These are phyloP conservation scores for Onchidella celtica DNA, from an alignment of 2,888 invertebrate species.

Conservation along the genomic window DNA sequence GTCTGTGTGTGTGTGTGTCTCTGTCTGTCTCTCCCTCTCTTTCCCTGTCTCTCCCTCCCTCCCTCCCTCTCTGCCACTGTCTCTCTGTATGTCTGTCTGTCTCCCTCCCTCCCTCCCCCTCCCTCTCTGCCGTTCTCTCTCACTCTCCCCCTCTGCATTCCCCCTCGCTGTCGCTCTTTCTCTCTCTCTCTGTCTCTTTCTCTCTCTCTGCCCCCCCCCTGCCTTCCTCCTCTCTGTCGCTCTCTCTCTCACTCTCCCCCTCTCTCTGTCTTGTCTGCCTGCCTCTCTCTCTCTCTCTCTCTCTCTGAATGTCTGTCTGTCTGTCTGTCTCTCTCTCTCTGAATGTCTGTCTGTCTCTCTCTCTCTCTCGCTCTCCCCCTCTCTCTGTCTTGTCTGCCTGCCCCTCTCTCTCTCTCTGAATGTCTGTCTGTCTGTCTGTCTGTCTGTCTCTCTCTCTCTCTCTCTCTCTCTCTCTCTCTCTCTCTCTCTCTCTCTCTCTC, in stretches of 20 bases:
- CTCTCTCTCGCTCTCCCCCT: too few species aligned
- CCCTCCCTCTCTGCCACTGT: not conserved
- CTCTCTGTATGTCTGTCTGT: not conserved
- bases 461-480: too few species aligned
- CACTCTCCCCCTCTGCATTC: not conserved
- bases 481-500: too few species aligned
- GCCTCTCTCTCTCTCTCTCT: too few species aligned
- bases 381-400: too few species aligned
- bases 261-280: not conserved
- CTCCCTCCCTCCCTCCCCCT: not conserved
- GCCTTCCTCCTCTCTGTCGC: not conserved
- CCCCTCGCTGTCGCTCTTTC: not conserved
- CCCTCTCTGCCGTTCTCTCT: not conserved
- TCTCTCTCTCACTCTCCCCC: not conserved
- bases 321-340: too few species aligned
- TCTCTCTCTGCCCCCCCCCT: not conserved
- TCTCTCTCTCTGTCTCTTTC: not conserved
- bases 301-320: too few species aligned
- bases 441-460: too few species aligned
- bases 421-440: too few species aligned
- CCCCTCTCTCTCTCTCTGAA: too few species aligned
- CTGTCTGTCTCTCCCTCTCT: not conserved
- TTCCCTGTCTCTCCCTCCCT: not conserved
- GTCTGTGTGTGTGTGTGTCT: not conserved
- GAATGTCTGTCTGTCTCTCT: too few species aligned